phyloP scores from a whole-genome alignment of 2,113 vertebrate genomes.

The Ardeotis arabs region DNA sequence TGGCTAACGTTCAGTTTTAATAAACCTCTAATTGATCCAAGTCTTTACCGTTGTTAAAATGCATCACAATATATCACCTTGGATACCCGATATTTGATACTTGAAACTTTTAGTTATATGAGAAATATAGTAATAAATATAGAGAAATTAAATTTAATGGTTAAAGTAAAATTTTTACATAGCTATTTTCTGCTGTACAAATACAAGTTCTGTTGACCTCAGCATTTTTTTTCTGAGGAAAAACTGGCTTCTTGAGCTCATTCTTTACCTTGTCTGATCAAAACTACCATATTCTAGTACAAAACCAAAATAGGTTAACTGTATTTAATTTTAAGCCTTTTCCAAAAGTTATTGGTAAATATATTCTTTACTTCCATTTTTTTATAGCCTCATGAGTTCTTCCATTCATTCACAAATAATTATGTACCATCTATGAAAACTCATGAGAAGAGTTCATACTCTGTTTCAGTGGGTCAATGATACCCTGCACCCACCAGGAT shows the following conservation, averaged over 20 bases:
- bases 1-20: background rate
- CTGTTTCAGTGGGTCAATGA: background rate
- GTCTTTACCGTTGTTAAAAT: background rate
- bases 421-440: background rate
- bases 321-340: background rate
- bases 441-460: background rate
- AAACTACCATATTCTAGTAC: background rate
- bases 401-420: background rate
- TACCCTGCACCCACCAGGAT: background rate
- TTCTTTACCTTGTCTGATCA: background rate
- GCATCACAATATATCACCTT: background rate
- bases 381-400: background rate
- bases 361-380: background rate
- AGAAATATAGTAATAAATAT: background rate
- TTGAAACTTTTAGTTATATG: background rate
- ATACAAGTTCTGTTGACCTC: background rate
- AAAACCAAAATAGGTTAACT: background rate
- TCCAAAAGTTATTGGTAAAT: background rate
- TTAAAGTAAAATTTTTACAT: background rate
- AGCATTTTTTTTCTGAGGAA: background rate
- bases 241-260: background rate
- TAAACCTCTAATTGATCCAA: constrained; percentile 13
- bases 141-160: background rate
- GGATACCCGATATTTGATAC: background rate
- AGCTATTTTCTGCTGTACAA: background rate